Conservation (phyloP, 1,140 invertebrate genomes). For the Reticulitermes speratus region DNA sequence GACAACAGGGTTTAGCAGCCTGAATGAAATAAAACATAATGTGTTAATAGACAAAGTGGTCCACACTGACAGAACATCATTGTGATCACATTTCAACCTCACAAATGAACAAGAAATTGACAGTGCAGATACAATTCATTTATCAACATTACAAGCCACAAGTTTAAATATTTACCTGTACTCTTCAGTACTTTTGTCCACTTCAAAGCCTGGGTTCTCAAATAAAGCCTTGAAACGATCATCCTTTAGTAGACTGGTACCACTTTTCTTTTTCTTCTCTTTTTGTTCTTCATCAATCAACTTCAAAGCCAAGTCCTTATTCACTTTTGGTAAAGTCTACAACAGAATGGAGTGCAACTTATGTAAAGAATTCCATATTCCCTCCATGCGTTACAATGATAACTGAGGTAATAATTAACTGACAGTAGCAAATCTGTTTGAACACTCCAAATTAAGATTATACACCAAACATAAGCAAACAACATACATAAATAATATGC, state of each 20-base stretch:
- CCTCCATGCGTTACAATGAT: too few species aligned
- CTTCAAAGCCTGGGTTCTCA: slow-evolving; percentile 89
- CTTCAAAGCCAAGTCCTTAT: slow-evolving; percentile 83
- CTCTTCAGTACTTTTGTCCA: slow-evolving; percentile 84
- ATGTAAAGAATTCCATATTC: too few species aligned
- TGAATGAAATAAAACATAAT: slow-evolving; percentile 33
- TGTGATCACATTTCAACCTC: background rate
- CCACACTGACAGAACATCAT: background rate
- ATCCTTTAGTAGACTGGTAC: slow-evolving; percentile 74
- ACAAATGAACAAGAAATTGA: background rate
- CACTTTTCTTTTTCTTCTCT: slow-evolving; percentile 59
- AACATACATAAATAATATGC: too few species aligned
- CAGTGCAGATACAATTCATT: background rate
- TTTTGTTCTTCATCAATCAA: slow-evolving; percentile 64
- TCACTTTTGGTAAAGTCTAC: slow-evolving; percentile 69
- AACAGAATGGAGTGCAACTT: background rate
- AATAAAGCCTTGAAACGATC: slow-evolving; percentile 88
- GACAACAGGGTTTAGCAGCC: slow-evolving; percentile 84
- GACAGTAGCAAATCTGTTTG: too few species aligned
- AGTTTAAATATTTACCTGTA: slow-evolving; percentile 53
- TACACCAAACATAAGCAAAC: too few species aligned
- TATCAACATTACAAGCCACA: background rate
- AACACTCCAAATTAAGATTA: too few species aligned
- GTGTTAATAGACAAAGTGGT: background rate
- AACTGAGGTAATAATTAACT: too few species aligned